Conservation (phyloP, 1,140 invertebrate genomes). For the Eupristina koningsbergeri region DNA sequence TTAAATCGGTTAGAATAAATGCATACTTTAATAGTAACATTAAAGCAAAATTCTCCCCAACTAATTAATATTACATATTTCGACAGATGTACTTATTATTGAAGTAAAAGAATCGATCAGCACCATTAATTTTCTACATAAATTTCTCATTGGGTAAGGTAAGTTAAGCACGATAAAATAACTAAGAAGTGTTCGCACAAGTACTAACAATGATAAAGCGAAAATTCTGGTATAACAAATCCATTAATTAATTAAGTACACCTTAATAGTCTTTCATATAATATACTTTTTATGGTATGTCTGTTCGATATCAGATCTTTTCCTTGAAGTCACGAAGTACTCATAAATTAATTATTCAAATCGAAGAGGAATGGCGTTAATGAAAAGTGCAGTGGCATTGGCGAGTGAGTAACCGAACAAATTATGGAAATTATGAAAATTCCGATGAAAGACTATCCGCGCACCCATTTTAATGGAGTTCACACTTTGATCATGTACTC, state of each 20-base stretch:
- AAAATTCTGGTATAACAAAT: not conserved
- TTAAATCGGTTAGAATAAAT: slow-evolving; percentile 16
- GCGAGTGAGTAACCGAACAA: slow-evolving; percentile 27
- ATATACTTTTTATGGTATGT: not conserved
- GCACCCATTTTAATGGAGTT: slow-evolving; percentile 5
- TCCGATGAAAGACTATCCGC: not conserved
- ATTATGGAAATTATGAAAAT: slow-evolving; percentile 44
- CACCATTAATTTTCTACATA: slow-evolving; percentile 41
- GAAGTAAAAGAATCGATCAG: slow-evolving; percentile 11
- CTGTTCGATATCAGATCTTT: too few relatives aligned
- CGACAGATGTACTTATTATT: not conserved
- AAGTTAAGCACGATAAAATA: not conserved
- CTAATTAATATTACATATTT: slow-evolving; percentile 33
- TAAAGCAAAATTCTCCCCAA: not conserved
- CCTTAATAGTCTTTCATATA: slow-evolving; percentile 17
- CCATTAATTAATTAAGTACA: slow-evolving; percentile 41
- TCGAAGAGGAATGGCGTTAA: not conserved
- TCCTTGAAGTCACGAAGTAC: slow-evolving; percentile 18
- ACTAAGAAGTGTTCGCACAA: not conserved
- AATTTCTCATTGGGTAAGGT: not conserved
- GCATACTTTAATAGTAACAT: slow-evolving; percentile 16
- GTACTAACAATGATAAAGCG: not conserved
- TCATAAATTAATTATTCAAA: slow-evolving; percentile 32
- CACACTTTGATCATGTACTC: slow-evolving; percentile 18
- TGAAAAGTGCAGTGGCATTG: slow-evolving; percentile 8